Base-by-base conservation (phyloP, 2,797 vertebrate genomes). In the Parauchenoglanis punctatus region DNA sequence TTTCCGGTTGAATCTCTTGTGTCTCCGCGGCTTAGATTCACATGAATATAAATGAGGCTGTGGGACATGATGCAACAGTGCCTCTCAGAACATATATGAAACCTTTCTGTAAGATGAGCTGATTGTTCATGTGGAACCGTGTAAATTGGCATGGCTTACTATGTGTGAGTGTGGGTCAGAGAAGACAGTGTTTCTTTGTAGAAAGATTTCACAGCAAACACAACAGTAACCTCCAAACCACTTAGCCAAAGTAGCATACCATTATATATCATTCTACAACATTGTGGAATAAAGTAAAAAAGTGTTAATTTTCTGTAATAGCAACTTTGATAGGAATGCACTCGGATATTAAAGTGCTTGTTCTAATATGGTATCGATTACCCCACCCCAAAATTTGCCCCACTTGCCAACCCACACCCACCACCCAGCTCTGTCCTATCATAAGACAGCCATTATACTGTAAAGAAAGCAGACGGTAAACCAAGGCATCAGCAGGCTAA, bases 11-110 rank as follows among this genome's bases (percentile, higher is more conserved):
- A 85, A 72, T 80, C 72, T 87, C 80, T 68, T 68, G 72, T 84
- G 84, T 87, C 89, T 70, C 75, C 2, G 35, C 59, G 52, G 84
- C 80, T 88, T 87, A 87, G 80, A 65, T 63, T 87, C 73, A 81
- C 28, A 73, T 59, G 46, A 85, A 78, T 84, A 85, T 35, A 73
- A 85, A 83, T 72, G 82, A 88, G 77, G 63, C 68, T 46, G 25
- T 28, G 44, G 82, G 76, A 75, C 28, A 54, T 17, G 35, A 28
- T 58, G 20, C 13, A 11, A 7, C 52, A 3, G 8, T 52, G 68
- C 59, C 67, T 84, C 23, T 73, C 68, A 80, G 73, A 78, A 81
- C 89, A 77, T 86, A 72, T 59, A 85, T 70, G 13, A 85, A 87
- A 63, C 31, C 65, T 18, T 28, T 88, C 44, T 49, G 85, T 87